Evolutionary conservation across 1,140 invertebrate species (phyloP), one percentile per base, ranked within the genome.

Genomic region (Neodiprion virginianus): DNA sequence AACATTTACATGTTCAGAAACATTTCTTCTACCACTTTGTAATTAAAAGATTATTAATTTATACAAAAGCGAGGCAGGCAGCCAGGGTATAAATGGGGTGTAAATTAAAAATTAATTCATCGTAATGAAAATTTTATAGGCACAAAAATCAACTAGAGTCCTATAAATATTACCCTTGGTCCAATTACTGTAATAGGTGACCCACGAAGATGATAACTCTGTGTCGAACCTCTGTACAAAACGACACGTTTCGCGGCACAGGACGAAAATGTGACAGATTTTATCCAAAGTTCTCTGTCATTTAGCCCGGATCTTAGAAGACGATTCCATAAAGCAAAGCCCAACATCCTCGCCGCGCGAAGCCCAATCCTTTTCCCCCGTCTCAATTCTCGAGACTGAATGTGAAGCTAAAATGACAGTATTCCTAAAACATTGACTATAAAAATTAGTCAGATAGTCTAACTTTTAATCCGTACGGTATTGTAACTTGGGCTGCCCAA

Each of bases 101-200:
- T 3, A 40, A 40, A 5, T 21, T 72, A 47, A 17, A 50, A 23
- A 65, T 17, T 21, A 2, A 10, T 69, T 47, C 21, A 69, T 40
- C n/a, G 48, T 17, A 17, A 65, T n/a, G 12, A 9, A 1, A 71
- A 71, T n/a, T 71, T 71, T 7, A 61, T 61, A 40, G 7, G 48
- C 12, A 4, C n/a, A 70, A 40, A 48, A 49, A 40, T 40, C 28
- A 40, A n/a, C 70, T 67, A 53, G 28, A 40, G 28, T 40, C 47
- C 21, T 76, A 77, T 66, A 75, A 80, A 77, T 69, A 77, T 84
- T 86, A 86, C 84, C 82, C 82, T 80, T 72, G 83, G 66, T 75
- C 72, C 74, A 48, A 76, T 23, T 0, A 71, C 47, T n/a, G 79
- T 67, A 76, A 79, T 74, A 8, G 71, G 61, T 8, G 68, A 50